Base-by-base conservation (phyloP, 2,113 vertebrate species). In the Trogon surrucura region DNA sequence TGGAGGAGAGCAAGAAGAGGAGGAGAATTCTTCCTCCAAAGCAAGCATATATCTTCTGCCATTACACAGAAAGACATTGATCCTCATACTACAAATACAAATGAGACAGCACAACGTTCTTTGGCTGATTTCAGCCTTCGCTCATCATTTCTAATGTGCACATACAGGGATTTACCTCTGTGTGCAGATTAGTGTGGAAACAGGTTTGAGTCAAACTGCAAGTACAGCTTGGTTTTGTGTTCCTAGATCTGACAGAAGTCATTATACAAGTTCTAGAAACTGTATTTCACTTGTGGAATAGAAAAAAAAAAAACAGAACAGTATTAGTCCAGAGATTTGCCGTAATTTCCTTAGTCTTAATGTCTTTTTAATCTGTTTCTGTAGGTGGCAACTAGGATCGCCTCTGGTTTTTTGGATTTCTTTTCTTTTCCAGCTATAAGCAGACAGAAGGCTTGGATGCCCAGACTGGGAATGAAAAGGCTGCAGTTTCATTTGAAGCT, bases 371-470 rank as follows among this genome's bases (percentile, higher is more conserved):
- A 4, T 20, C 30, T 56, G 67, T 75, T 69, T 41, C 29, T 34
- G 5, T 57, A 48, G 9, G 11, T 78, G n/a, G 8, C 6, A 70
- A 48, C 10, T 85, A 58, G 8, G 13, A 70, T 61, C 57, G 3
- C 4, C 1, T 41, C 41, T 41, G 10, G 4, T 53, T 0, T 5
- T 16, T 17, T 29, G 10, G 41, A 41, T n/a, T 25, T 5, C 14
- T 30, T 45, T 15, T 11, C 21, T 18, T 16, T 38, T 23, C 44
- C 60, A 8, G 1, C 41, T 79, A 3, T 25, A 29, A 56, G 6
- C 18, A 54, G 5, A 22, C 19, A 61, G 25, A 74, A 71, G 2
- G 4, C 45, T 48, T 56, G 34, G 4, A 38, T 56, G 56, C 8
- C 25, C n/a, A 36, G 16, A 3, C 21, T 81, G 41, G 18, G 44